Conservation (phyloP, 2,113 vertebrate species). For the Tragelaphus scriptus region DNA sequence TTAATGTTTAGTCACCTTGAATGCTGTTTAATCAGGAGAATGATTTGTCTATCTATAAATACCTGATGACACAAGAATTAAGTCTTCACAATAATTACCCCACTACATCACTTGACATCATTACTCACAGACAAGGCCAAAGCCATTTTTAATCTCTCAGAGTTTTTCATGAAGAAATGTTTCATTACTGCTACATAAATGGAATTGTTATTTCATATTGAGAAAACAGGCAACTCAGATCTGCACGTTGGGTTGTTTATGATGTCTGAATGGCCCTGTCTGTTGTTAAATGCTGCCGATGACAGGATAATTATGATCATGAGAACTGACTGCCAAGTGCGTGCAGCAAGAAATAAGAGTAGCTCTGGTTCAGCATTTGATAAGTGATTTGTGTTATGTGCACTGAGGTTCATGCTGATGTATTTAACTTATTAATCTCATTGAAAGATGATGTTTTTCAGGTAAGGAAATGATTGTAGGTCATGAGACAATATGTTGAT, state of each 20-base stretch:
- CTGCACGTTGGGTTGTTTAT: constrained; percentile 31
- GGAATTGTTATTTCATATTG: constrained; percentile 69
- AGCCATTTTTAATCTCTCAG: constrained; percentile 75
- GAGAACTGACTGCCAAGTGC: background rate
- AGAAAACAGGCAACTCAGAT: constrained; percentile 65
- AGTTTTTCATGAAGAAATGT: constrained; percentile 73
- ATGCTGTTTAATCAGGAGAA: constrained; percentile 79
- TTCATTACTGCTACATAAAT: constrained; percentile 74
- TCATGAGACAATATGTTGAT: background rate
- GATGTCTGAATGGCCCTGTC: background rate
- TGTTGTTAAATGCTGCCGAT: background rate
- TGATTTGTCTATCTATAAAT: constrained; percentile 81
- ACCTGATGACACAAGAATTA: constrained; percentile 81
- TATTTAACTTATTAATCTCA: background rate
- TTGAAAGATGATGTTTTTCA: background rate
- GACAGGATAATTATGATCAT: constrained; percentile 32
- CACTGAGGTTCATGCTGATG: background rate
- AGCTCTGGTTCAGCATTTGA: background rate
- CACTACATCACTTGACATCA: constrained; percentile 74
- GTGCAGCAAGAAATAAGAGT: background rate
- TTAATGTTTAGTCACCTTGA: constrained; percentile 82
- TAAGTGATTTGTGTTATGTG: background rate
- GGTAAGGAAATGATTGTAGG: background rate
- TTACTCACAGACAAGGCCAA: constrained; percentile 74
- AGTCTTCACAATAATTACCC: constrained; percentile 81